phyloP scores from a whole-genome alignment of 2,113 vertebrate genomes.

The Chionomys nivalis region DNA sequence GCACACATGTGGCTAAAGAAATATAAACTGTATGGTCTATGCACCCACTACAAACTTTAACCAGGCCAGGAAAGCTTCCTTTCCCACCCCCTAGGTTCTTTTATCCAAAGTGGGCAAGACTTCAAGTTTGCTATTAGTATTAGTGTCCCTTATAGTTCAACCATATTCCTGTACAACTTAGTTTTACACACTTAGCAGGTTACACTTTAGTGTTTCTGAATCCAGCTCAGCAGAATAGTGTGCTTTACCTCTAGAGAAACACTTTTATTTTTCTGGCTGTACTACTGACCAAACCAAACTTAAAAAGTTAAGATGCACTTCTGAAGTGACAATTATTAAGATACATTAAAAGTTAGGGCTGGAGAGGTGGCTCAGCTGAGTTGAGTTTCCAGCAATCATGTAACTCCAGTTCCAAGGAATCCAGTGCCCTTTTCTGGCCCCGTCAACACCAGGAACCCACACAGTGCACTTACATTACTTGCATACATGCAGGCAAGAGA shows the following conservation, averaged over 20 bases:
- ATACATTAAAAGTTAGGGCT: not conserved
- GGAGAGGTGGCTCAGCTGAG: not conserved
- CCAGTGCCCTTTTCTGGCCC: not conserved
- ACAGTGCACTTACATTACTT: too few species aligned
- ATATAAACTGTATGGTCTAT: not conserved
- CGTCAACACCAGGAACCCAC: not conserved
- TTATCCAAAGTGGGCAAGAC: not conserved
- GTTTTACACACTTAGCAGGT: not conserved
- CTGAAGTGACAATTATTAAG: not conserved
- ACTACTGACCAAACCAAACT: not conserved
- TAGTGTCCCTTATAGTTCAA: not conserved
- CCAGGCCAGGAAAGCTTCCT: not conserved
- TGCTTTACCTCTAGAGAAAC: not conserved
- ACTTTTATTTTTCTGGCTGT: not conserved
- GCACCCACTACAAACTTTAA: not conserved
- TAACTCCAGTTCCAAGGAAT: not conserved
- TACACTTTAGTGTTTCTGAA: not conserved
- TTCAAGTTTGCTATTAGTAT: not conserved
- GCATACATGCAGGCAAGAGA: not conserved
- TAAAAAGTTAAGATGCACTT: not conserved
- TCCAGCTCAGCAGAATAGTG: not conserved
- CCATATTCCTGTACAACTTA: not conserved
- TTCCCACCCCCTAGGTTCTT: not conserved
- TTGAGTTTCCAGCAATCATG: not conserved
- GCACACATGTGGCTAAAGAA: not conserved